These are phyloP conservation scores for Tinea semifulvella DNA, from an alignment of 2,888 invertebrate species.

Conservation along the genomic window DNA sequence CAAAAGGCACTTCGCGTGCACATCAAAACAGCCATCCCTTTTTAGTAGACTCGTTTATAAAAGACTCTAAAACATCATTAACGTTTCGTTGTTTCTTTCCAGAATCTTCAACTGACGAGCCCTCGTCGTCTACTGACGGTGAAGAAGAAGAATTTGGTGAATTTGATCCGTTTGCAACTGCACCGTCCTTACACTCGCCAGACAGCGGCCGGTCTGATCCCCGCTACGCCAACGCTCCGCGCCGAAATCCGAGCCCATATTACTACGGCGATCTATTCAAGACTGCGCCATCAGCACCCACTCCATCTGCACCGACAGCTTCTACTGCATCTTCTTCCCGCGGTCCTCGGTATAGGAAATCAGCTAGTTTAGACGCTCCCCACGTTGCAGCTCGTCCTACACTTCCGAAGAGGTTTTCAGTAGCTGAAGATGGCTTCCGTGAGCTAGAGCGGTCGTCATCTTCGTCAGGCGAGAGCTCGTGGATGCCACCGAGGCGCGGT, in stretches of 20 bases:
- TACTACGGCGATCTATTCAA: conserved; percentile 82
- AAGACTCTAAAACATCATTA: neutral
- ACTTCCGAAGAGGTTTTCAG: conserved; percentile 73
- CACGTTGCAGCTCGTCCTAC: conserved; percentile 70
- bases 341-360: conserved; percentile 73
- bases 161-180: conserved; percentile 56
- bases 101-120: conserved; percentile 56
- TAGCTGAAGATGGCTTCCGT: conserved; percentile 75
- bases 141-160: conserved; percentile 69
- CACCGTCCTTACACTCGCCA: conserved; percentile 72
- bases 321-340: conserved; percentile 62
- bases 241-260: conserved; percentile 82
- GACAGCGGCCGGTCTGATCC: conserved; percentile 71
- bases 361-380: conserved; percentile 78
- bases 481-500: conserved; percentile 75
- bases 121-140: conserved; percentile 58
- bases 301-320: conserved; percentile 24
- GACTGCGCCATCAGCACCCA: conserved; percentile 48
- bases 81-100: conserved; percentile 18
- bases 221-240: conserved; percentile 62
- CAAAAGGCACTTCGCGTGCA: conserved; percentile 21
- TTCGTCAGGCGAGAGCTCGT: conserved; percentile 66
- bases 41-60: neutral
- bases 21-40: neutral
- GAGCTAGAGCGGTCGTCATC: conserved; percentile 57